Conservation (phyloP, 2,797 vertebrate species). For the Anguilla obscura region DNA sequence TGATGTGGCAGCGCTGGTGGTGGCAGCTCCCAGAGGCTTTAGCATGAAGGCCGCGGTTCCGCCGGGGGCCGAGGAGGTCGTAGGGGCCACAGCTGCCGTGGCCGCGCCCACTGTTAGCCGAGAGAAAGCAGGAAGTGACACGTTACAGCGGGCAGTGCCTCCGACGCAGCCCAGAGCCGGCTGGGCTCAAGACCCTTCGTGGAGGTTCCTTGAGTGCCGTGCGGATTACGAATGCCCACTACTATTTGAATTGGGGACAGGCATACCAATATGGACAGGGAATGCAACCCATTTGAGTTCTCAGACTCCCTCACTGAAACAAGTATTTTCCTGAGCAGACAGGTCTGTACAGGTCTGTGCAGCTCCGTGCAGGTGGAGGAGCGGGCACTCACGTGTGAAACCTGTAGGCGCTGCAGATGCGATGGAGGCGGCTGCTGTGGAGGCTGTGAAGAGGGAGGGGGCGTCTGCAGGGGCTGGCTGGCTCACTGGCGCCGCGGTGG, state of each 20-base stretch:
- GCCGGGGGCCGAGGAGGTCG: constrained; percentile 48
- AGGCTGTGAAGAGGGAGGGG: constrained; percentile 69
- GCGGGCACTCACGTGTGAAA: constrained; percentile 64
- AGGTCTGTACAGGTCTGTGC: not conserved
- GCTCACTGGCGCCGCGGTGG: constrained; percentile 43
- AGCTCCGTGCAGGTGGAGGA: not conserved
- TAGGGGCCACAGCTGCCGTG: constrained; percentile 43
- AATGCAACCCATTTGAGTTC: not conserved
- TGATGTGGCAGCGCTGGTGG: constrained; percentile 32
- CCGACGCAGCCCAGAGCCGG: too few species aligned
- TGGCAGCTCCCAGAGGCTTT: constrained; percentile 66
- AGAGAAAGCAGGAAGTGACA: not conserved
- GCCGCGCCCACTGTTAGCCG: constrained; percentile 42
- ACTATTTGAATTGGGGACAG: not conserved
- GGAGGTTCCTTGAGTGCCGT: not conserved
- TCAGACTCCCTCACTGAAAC: not conserved
- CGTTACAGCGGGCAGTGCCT: not conserved
- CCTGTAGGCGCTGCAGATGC: constrained; percentile 50
- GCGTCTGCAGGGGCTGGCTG: constrained; percentile 44
- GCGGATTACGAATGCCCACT: not conserved
- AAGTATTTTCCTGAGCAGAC: not conserved
- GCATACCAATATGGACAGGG: not conserved
- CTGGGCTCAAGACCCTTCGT: not conserved
- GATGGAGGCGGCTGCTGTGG: constrained; percentile 57
- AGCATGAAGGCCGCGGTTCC: constrained; percentile 62